Conservation (phyloP, 2,888 invertebrate genomes). For the Pheosia tremula region DNA sequence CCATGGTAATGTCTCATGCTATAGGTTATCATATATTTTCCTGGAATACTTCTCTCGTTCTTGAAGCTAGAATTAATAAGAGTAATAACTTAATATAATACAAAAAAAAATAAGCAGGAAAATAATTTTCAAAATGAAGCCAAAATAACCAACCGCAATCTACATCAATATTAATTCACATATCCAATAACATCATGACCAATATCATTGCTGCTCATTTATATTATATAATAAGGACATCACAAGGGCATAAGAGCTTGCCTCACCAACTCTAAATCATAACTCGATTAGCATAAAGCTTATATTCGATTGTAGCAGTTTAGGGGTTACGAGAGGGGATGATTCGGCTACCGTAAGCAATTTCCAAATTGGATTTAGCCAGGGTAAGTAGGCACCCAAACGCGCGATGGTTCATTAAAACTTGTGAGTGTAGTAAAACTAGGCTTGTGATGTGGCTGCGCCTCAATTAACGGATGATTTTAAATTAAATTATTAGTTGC, state of each 20-base stretch:
- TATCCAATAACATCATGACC: neutral
- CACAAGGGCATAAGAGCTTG: neutral
- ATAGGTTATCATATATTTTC: too few species aligned
- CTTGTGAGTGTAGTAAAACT: slow-evolving; percentile 1
- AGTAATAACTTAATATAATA: too few species aligned
- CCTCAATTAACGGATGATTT: neutral
- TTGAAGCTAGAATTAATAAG: too few species aligned
- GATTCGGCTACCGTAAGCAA: slow-evolving; percentile 3
- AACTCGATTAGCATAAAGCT: slow-evolving; percentile 1
- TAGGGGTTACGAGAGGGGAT: neutral
- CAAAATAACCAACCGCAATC: neutral
- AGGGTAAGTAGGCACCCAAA: neutral
- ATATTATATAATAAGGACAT: neutral
- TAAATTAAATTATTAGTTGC: neutral
- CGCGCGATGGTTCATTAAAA: slow-evolving; percentile 4
- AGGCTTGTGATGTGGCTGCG: slow-evolving; percentile 1
- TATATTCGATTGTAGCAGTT: neutral
- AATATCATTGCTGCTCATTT: neutral
- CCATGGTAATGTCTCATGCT: too few species aligned
- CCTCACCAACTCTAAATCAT: neutral
- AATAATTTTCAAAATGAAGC: too few species aligned
- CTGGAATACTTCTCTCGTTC: too few species aligned
- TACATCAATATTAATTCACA: neutral
- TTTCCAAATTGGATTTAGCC: slow-evolving; percentile 4
- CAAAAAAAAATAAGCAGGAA: too few species aligned